phyloP scores from a whole-genome alignment of 2,888 invertebrate genomes.

The Sthenelais limicola region DNA sequence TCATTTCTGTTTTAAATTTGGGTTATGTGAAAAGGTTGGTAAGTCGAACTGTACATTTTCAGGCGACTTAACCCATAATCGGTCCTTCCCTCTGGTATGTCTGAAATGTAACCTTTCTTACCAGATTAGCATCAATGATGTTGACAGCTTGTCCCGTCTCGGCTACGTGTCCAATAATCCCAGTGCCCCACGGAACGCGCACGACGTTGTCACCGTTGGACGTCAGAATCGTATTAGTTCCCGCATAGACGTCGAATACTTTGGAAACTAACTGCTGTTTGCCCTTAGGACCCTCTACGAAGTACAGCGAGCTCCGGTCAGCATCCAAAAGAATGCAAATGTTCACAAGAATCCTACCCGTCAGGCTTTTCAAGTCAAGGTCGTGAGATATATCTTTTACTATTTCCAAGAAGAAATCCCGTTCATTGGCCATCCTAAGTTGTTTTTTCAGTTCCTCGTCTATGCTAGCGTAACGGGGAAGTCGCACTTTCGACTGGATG shows the following conservation, averaged over 20 bases:
- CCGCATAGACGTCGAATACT: conserved; percentile 74
- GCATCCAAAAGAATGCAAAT: conserved; percentile 73
- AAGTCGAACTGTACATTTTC: too few relatives aligned
- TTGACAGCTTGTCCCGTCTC: conserved; percentile 75
- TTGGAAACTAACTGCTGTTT: conserved; percentile 74
- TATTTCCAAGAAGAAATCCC: conserved; percentile 75
- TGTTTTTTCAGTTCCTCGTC: conserved; percentile 73
- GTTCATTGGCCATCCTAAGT: conserved; percentile 70
- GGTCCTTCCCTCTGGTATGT: too few relatives aligned
- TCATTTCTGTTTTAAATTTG: too few relatives aligned
- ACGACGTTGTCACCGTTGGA: conserved; percentile 72
- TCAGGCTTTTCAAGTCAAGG: conserved; percentile 74
- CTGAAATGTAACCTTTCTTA: too few relatives aligned
- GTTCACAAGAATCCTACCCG: conserved; percentile 75
- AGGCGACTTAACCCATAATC: too few relatives aligned
- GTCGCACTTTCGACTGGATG: conserved; percentile 74
- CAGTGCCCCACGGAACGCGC: conserved; percentile 75
- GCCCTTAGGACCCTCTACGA: conserved; percentile 73
- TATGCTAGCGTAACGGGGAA: conserved; percentile 74
- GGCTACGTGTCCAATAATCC: conserved; percentile 75
- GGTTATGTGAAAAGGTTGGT: too few relatives aligned
- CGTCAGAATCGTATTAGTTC: conserved; percentile 73
- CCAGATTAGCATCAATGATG: conserved; percentile 73
- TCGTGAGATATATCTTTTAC: conserved; percentile 76
- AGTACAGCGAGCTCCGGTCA: conserved; percentile 74